Evolutionary conservation across 2,797 vertebrate genomes (phyloP).

Genomic region (Lagocephalus sceleratus): DNA sequence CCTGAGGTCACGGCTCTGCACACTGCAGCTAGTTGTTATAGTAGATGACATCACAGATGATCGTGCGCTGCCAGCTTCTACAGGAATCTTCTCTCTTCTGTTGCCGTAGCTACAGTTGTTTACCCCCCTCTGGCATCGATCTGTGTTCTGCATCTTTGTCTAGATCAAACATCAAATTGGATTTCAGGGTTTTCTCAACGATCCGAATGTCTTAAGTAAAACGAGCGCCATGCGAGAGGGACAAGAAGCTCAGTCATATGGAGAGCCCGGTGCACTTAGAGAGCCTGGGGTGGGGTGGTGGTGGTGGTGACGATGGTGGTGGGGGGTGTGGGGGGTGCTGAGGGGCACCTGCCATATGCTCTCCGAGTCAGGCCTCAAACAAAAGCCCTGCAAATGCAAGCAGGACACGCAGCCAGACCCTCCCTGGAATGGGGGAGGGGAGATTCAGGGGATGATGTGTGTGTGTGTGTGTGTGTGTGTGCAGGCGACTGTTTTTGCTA

Average conservation of each 20-base stretch:
- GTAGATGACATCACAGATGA: constrained; percentile 39
- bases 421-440: constrained; percentile 65
- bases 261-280: constrained; percentile 33
- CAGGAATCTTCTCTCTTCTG: constrained; percentile 4
- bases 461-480: constrained; percentile 6
- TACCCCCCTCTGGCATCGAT: neutral
- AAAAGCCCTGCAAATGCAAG: constrained; percentile 72
- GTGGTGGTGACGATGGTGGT: too few relatives aligned
- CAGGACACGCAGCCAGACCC: constrained; percentile 56
- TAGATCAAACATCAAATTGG: neutral
- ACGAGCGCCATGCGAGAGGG: constrained; percentile 41
- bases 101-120: neutral
- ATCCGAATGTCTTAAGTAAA: constrained; percentile 8
- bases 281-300: constrained; percentile 39
- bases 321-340: constrained; percentile 64
- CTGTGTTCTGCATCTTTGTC: too few relatives aligned
- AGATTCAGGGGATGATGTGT: constrained; percentile 28
- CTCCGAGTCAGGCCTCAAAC: constrained; percentile 69
- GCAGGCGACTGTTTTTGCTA: constrained; percentile 25
- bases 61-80: constrained; percentile 11
- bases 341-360: constrained; percentile 82
- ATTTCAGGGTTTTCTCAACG: neutral
- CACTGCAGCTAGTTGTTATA: constrained; percentile 42
- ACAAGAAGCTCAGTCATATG: constrained; percentile 32
- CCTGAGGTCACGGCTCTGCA: constrained; percentile 39